Percentiles rank a stretch among this genome's conserved stretches.
Evolutionary conservation across 2,797 vertebrate genomes (phyloP).

Genomic region (Moxostoma hubbsi): DNA sequence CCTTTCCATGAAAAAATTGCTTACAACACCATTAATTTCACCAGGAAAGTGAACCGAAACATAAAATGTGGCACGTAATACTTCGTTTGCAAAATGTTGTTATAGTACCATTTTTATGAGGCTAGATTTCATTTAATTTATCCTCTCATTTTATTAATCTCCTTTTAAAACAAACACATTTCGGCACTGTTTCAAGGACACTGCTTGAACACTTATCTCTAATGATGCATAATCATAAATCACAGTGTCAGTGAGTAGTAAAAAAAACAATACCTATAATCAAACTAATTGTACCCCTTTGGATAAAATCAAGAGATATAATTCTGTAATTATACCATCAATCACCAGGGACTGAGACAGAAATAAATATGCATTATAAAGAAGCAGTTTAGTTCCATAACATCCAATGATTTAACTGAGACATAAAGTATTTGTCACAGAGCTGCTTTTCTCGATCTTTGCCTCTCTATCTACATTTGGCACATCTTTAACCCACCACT

Average conservation of each 20-base stretch:
- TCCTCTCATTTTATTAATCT: too few relatives aligned
- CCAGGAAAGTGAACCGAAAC: too few relatives aligned
- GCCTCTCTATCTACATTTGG: background rate
- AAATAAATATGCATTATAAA: conserved; percentile 11
- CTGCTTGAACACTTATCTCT: background rate
- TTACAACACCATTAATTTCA: too few relatives aligned
- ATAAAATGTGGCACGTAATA: too few relatives aligned
- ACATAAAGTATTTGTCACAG: background rate
- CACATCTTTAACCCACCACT: background rate
- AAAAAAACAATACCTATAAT: conserved; percentile 3
- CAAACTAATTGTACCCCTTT: conserved; percentile 1
- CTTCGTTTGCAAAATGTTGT: too few relatives aligned
- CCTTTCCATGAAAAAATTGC: too few relatives aligned
- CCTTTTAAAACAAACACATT: background rate
- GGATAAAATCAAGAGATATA: conserved; percentile 29
- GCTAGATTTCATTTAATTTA: too few relatives aligned
- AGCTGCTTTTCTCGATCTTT: background rate
- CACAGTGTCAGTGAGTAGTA: background rate
- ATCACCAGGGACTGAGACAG: background rate
- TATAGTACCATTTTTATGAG: too few relatives aligned
- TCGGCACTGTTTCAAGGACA: conserved; percentile 5
- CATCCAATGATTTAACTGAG: conserved; percentile 6
- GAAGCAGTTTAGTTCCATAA: background rate
- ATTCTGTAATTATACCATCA: conserved; percentile 16
- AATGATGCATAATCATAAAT: background rate